These are phyloP conservation scores for Strigamia maritima DNA, from an alignment of 2,888 invertebrate species.

Conservation along the genomic window DNA sequence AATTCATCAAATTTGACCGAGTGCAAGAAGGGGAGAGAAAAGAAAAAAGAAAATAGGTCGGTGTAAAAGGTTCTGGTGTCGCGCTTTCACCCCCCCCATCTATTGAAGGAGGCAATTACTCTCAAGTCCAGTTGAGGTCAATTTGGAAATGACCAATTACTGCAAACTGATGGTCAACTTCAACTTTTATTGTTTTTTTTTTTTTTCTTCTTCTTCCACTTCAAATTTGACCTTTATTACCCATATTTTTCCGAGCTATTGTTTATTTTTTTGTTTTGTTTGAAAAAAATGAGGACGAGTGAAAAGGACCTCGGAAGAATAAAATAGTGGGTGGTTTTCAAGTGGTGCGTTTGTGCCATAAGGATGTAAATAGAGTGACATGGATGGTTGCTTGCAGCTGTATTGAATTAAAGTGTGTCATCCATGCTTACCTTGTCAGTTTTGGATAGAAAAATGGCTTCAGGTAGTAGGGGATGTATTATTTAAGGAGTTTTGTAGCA, in stretches of 20 bases:
- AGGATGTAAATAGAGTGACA: not conserved
- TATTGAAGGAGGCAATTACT: too few species aligned
- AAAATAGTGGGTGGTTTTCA: not conserved
- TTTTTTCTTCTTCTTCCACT: too few species aligned
- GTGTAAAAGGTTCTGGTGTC: too few species aligned
- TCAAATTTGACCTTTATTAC: too few species aligned
- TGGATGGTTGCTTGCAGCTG: slow-evolving; percentile 4
- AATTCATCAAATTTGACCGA: not conserved
- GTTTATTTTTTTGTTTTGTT: not conserved
- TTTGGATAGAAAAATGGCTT: not conserved
- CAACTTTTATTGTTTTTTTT: too few species aligned
- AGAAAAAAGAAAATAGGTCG: too few species aligned
- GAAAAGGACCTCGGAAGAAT: not conserved
- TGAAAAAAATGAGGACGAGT: not conserved
- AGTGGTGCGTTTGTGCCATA: not conserved
- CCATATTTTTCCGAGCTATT: not conserved
- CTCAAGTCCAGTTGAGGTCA: not conserved
- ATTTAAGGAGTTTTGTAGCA: not conserved
- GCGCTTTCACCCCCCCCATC: too few species aligned
- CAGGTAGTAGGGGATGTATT: not conserved
- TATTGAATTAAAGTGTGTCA: not conserved
- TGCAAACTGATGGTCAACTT: too few species aligned
- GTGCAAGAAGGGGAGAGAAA: too few species aligned
- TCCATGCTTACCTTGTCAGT: not conserved
- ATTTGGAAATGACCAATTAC: not conserved